phyloP scores from a whole-genome alignment of 2,888 invertebrate species.

The Caenorhabditis doughertyi region DNA sequence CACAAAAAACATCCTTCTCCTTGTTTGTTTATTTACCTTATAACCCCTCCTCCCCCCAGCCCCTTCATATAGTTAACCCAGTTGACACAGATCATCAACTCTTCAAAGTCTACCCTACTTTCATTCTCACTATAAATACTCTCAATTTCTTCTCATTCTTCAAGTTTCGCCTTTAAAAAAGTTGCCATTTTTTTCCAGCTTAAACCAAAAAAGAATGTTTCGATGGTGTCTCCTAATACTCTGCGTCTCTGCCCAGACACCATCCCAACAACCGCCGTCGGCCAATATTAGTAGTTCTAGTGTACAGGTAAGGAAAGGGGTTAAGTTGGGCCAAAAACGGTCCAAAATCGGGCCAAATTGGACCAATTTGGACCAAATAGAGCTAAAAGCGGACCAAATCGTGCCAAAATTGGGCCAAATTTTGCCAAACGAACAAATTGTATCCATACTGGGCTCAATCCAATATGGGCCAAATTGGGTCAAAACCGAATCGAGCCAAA shows the following conservation, averaged over 20 bases:
- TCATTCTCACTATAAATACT: conserved; percentile 21
- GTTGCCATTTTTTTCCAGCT: conserved; percentile 6
- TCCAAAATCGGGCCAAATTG: too few species aligned
- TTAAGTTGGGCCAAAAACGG: too few species aligned
- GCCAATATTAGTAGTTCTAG: conserved; percentile 23
- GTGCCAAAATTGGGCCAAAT: too few species aligned
- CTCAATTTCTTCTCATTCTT: background rate
- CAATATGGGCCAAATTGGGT: too few species aligned
- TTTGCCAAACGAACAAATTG: too few species aligned
- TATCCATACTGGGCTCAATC: too few species aligned
- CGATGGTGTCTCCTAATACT: conserved; percentile 29
- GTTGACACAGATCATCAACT: conserved; percentile 22
- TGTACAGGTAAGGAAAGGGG: conserved; percentile 43
- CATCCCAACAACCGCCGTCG: conserved; percentile 21
- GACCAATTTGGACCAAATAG: too few species aligned
- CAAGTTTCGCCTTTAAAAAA: too few species aligned
- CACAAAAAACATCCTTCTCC: too few species aligned
- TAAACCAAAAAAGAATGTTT: conserved; percentile 32
- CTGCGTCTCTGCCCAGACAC: conserved; percentile 7
- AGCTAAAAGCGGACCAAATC: too few species aligned
- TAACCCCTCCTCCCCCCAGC: background rate
- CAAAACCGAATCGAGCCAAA: too few species aligned
- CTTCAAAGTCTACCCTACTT: conserved; percentile 14
- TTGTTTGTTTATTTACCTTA: conserved; percentile 12
- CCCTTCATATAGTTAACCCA: conserved; percentile 38